These are phyloP conservation scores for Pituophis catenifer DNA, from an alignment of 2,113 vertebrate genomes.

Conservation along the genomic window DNA sequence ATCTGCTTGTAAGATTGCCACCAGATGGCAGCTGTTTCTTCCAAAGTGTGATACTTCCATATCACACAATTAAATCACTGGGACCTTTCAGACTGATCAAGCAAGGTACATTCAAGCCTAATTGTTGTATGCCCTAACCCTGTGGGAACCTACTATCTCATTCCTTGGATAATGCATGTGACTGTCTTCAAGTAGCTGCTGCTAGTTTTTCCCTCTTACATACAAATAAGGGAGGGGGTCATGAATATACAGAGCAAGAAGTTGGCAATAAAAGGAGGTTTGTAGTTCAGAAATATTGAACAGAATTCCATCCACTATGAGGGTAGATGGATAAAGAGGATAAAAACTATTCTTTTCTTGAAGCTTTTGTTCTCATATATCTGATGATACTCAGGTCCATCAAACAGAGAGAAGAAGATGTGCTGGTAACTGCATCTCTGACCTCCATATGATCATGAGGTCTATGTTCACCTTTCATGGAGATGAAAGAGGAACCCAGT, in stretches of 20 bases:
- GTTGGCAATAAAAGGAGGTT: neutral
- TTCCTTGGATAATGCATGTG: neutral
- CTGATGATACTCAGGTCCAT: neutral
- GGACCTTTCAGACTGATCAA: neutral
- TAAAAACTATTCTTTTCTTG: neutral
- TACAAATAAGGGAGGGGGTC: neutral
- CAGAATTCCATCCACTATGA: neutral
- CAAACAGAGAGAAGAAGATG: neutral
- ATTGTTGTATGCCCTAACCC: neutral
- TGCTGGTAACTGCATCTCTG: neutral
- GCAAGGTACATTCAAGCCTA: neutral
- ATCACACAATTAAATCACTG: neutral
- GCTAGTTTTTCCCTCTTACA: neutral
- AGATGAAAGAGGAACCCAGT: neutral
- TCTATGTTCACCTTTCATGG: neutral
- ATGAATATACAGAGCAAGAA: neutral
- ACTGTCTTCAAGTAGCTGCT: neutral
- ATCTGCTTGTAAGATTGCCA: neutral
- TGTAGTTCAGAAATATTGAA: neutral
- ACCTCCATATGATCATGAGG: neutral
- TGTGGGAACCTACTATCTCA: neutral
- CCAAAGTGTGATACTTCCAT: neutral
- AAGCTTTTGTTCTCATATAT: neutral
- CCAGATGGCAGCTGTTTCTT: slow-evolving; percentile 5
- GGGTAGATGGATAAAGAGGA: neutral